A percentile compares a stretch with the other conserved stretches of the same genome.
phyloP scores from a whole-genome alignment of 2,888 invertebrate species.

The Phengaris arion region DNA sequence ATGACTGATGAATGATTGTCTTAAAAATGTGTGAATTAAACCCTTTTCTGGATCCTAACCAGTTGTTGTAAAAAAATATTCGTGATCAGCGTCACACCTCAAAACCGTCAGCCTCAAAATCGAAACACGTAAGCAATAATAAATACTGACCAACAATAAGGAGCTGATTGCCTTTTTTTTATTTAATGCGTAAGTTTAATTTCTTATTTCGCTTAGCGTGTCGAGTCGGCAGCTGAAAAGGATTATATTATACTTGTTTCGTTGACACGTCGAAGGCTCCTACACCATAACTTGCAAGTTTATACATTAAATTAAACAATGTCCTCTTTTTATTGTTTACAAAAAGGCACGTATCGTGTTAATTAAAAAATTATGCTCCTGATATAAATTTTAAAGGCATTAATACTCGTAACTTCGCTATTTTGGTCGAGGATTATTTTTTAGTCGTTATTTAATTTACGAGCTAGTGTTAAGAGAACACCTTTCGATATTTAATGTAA shows the following conservation, averaged over 20 bases:
- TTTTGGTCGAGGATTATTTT: conserved; percentile 20
- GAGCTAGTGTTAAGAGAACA: conserved; percentile 13
- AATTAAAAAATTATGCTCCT: conserved; percentile 27
- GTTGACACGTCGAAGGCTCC: conserved; percentile 7
- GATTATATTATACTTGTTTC: conserved; percentile 19
- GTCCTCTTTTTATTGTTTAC: conserved; percentile 16
- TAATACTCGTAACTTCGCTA: conserved; percentile 5
- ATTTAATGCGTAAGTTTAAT: conserved; percentile 20
- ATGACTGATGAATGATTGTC: too few species aligned
- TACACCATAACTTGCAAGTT: conserved; percentile 23
- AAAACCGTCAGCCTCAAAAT: background rate
- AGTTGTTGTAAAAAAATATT: background rate
- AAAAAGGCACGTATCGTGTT: conserved; percentile 17
- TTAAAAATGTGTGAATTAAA: too few species aligned
- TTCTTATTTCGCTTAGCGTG: conserved; percentile 23
- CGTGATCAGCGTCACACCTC: conserved; percentile 13
- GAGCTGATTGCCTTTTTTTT: background rate
- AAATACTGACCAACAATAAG: conserved; percentile 11
- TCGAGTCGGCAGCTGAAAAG: conserved; percentile 14
- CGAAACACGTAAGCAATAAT: conserved; percentile 10
- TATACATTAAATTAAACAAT: conserved; percentile 22
- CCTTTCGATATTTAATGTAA: conserved; percentile 26
- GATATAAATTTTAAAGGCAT: conserved; percentile 23
- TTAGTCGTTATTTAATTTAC: conserved; percentile 22
- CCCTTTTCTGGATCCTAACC: background rate